Base-by-base conservation (phyloP, 2,797 vertebrate species). In the Perodicticus potto region DNA sequence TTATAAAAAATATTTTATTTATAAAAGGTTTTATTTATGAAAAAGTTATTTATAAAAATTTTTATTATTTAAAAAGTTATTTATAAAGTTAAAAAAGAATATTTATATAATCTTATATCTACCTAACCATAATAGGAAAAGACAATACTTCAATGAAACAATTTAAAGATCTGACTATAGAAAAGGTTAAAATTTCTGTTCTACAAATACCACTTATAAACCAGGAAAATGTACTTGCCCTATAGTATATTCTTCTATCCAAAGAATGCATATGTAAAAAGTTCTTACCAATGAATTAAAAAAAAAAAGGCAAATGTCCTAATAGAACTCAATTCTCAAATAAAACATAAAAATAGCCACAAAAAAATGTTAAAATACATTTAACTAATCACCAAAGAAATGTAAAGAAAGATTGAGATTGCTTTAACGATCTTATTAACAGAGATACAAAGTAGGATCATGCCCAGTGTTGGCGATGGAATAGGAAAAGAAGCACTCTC, bases 301-400 rank as follows among this genome's bases (percentile, higher is more conserved):
- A 40, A n/a, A n/a, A n/a, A 12, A 67, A 40, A 67, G 27, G 82
- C n/a, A 67, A 67, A 72, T 49, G 1, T 67, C 40, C 53, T 94
- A 73, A n/a, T 43, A 83, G 94, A 65, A 83, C 40, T 74, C 59
- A 86, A 25, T 90, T 87, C 40, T 86, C 70, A 86, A 93, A 90
- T 27, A 69, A 84, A 84, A 45, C 27, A 74, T 32, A 53, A 59
- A 89, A 93, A 73, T 61, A 86, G 61, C 32, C 29, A 85, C 13
- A 84, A 27, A 87, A 76, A 25, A 32, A 9, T 37, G 27, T 74
- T 69, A 78, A 95, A 67, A 89, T 61, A 55, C 37, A 27, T 76
- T 83, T 84, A 63, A 86, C 8, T 27, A 86, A 84, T 55, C 59
- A 89, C 55, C 89, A 92, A 89, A 93, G 53, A 93, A 91, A 91